Conservation (phyloP, 1,140 invertebrate genomes). For the Drosophila teissieri region DNA sequence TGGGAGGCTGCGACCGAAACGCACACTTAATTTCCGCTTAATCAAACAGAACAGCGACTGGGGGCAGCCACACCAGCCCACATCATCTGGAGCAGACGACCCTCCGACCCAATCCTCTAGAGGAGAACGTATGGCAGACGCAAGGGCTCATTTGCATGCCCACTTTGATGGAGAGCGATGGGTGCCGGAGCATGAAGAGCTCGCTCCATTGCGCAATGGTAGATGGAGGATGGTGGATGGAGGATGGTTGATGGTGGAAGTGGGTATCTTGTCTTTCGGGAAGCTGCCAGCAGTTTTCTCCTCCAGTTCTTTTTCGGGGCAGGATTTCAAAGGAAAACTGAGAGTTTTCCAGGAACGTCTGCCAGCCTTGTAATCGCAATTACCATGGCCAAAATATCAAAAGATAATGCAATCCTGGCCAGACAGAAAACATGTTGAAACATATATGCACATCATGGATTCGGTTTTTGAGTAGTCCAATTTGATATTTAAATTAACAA, state of each 20-base stretch:
- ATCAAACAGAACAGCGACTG: constrained; percentile 68
- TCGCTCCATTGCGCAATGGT: constrained; percentile 54
- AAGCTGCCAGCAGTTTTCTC: constrained; percentile 22
- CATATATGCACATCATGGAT: too few species aligned
- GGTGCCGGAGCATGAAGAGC: constrained; percentile 66
- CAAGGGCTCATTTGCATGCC: constrained; percentile 80
- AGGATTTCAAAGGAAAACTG: constrained; percentile 58
- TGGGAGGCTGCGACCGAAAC: constrained; percentile 46
- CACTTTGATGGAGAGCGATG: constrained; percentile 70
- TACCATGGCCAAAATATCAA: constrained; percentile 56
- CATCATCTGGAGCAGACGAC: constrained; percentile 61
- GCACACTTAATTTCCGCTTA: constrained; percentile 80
- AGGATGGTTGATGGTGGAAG: neutral
- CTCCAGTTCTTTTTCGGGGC: neutral
- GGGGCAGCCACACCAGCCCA: constrained; percentile 47
- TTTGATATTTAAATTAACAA: neutral
- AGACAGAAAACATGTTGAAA: neutral
- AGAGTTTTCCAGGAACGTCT: constrained; percentile 69
- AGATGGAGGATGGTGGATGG: neutral
- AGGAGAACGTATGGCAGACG: constrained; percentile 52
- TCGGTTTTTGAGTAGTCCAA: too few species aligned
- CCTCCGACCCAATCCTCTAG: constrained; percentile 7
- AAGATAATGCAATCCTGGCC: constrained; percentile 12
- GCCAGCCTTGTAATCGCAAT: constrained; percentile 69
- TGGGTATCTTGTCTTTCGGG: constrained; percentile 12